Percentiles rank a stretch among this genome's conserved stretches.
Evolutionary conservation across 2,888 invertebrate species (phyloP).

Genomic region (Chymomyza fuscimana): DNA sequence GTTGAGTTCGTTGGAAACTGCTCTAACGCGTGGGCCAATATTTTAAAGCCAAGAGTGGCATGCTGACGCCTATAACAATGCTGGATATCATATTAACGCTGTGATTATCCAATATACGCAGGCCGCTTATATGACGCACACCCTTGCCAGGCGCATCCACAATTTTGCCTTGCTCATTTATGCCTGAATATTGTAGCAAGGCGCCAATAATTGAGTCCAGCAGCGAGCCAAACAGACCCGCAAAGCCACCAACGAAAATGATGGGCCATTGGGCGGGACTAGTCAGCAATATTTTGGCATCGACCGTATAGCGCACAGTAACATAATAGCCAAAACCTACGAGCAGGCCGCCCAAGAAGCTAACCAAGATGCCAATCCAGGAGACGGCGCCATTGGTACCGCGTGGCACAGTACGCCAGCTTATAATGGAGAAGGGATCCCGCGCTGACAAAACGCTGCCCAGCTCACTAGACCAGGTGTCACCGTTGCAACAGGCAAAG

Average conservation of each 20-base stretch:
- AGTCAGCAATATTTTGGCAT: conserved; percentile 81
- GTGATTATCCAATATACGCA: conserved; percentile 90
- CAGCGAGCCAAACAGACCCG: conserved; percentile 89
- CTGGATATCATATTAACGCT: conserved; percentile 92
- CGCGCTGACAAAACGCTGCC: conserved; percentile 86
- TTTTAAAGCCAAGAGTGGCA: conserved; percentile 84
- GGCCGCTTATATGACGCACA: conserved; percentile 88
- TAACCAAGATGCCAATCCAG: conserved; percentile 82
- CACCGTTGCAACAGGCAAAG: conserved; percentile 90
- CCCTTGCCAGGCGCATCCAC: conserved; percentile 86
- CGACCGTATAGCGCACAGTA: conserved; percentile 84
- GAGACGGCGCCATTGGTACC: conserved; percentile 95
- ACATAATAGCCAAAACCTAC: conserved; percentile 88
- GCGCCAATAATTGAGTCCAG: conserved; percentile 93
- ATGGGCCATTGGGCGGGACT: conserved; percentile 90
- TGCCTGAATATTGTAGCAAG: conserved; percentile 91
- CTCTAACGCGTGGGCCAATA: conserved; percentile 81
- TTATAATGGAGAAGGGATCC: conserved; percentile 88
- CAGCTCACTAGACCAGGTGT: conserved; percentile 95
- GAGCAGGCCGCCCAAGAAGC: conserved; percentile 80
- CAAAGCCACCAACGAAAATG: conserved; percentile 85
- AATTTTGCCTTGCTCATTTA: conserved; percentile 85
- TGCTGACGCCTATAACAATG: conserved; percentile 85
- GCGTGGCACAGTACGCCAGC: conserved; percentile 87
- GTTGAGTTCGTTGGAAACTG: neutral